Evolutionary conservation across 1,140 invertebrate genomes (phyloP).

Genomic region (Zaprionus lachaisei): DNA sequence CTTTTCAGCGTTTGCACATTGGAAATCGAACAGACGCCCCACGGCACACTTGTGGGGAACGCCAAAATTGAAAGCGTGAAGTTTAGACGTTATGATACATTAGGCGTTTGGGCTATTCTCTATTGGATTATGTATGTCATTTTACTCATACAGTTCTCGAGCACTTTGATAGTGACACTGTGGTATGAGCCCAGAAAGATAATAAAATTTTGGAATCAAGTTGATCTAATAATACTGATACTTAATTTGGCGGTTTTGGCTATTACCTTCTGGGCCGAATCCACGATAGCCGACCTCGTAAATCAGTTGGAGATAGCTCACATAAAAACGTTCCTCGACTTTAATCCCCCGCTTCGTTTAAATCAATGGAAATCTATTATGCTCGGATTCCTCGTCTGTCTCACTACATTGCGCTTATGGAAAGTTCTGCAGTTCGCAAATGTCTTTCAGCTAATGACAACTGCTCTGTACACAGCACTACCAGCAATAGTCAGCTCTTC

Average conservation of each 20-base stretch:
- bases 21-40: conserved; percentile 54
- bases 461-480: conserved; percentile 57
- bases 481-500: conserved; percentile 44
- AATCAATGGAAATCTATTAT: neutral
- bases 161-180: conserved; percentile 30
- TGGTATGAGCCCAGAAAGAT: conserved; percentile 46
- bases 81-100: conserved; percentile 24
- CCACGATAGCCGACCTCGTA: conserved; percentile 6
- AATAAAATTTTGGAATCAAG: conserved; percentile 48
- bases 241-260: conserved; percentile 36
- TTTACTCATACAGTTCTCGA: conserved; percentile 51
- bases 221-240: conserved; percentile 58
- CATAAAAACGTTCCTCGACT: conserved; percentile 48
- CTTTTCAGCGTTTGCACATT: conserved; percentile 52
- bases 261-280: conserved; percentile 11
- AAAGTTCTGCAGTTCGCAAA: conserved; percentile 71
- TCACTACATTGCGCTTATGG: conserved; percentile 74
- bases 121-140: conserved; percentile 38
- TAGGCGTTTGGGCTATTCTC: neutral
- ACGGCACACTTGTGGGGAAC: conserved; percentile 30
- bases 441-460: conserved; percentile 64
- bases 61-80: conserved; percentile 18
- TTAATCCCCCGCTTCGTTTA: conserved; percentile 32
- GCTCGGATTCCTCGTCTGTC: conserved; percentile 55
- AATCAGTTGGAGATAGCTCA: conserved; percentile 24